Evolutionary conservation across 2,113 vertebrate species (phyloP), one percentile per base, ranked within the genome.

Genomic region (Hypocryptadius cinnamomeus): DNA sequence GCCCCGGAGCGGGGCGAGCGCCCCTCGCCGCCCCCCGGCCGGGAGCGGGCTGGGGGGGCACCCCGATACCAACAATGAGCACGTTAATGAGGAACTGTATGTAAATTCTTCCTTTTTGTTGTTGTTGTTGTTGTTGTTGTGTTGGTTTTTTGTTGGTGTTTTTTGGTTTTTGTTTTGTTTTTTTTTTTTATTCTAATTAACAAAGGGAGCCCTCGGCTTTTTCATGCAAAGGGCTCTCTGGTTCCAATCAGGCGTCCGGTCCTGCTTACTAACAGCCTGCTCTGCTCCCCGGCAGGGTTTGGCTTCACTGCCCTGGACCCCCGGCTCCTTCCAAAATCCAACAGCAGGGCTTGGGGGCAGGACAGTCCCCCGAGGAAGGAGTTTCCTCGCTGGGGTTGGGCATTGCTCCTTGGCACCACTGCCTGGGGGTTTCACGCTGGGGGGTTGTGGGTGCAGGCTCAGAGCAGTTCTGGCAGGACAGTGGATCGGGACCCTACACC

Each of bases 151-250:
- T 60, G 15, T 30, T 54, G 50, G 22, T n/a, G n/a, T n/a, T 53
- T 30, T 53, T 47, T 23, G 21, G 14, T 15, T 31, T 28, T n/a
- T 22, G 3, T 12, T 33, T 40, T 59, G 15, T 28, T 15, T 50
- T 31, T 74, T 53, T 51, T 74, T 79, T 71, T 31, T 6, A 79
- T 77, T 92, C 93, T 91, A 96, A 96, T 96, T 96, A 97, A 96
- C 93, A 96, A 97, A 97, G 78, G 92, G 66, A 95, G 94, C 95
- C 78, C 89, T 96, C 23, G 64, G 93, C 87, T 96, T 95, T 94
- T 95, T 94, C 94, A 96, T 94, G 95, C 91, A 71, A 95, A 94
- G 87, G 84, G 86, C 84, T 53, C 88, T 96, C 94, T 96, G 93
- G 87, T 92, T 95, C 91, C 79, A 95, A 94, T 96, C 94, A 94